Base-by-base conservation (phyloP, 2,113 vertebrate species). In the Ameiurus melas region DNA sequence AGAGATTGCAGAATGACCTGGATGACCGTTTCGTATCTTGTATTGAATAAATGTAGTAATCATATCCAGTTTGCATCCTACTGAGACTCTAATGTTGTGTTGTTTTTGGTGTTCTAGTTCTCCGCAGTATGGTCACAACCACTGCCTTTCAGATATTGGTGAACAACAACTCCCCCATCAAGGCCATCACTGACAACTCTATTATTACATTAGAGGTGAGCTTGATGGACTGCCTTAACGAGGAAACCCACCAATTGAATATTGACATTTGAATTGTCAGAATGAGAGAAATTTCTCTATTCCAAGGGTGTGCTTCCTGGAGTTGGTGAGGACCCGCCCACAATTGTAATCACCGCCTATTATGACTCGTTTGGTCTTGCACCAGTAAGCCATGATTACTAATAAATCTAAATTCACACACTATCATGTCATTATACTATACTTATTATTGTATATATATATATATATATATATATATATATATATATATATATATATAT, bases 91-190 rank as follows among this genome's bases (percentile, higher is more conserved):
- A 68, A 77, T 33, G 62, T 20, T 33, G 39, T 47, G n/a, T 30
- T 55, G 53, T 77, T 75, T 25, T n/a, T 86, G 39, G 87, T 58
- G 64, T 85, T 27, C 1, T 91, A 96, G 96, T 96, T 14, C 90
- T 96, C 14, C 92, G 93, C n/a, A 96, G 96, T 78, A 95, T 95
- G 93, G 91, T 96, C 87, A 95, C 94, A 58, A 92, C 95, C 36
- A 96, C 93, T 7, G 94, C 94, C 12, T 96, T 96, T 84, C 96
- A 96, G 90, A 95, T 96, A 82, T 85, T 96, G 39, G 95, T 95
- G 81, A 95, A 92, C 92, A 95, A 93, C 93, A 96, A 88, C 25
- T 87, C 70, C 8, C 90, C 95, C 0, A 93, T 96, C 77, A 95
- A 95, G 75, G 85, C 95, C 68, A 47, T 94, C 39, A 92, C 91